These are phyloP conservation scores for Sebastes trivittatus DNA, from an alignment of 2,797 vertebrate species.

Conservation along the genomic window DNA sequence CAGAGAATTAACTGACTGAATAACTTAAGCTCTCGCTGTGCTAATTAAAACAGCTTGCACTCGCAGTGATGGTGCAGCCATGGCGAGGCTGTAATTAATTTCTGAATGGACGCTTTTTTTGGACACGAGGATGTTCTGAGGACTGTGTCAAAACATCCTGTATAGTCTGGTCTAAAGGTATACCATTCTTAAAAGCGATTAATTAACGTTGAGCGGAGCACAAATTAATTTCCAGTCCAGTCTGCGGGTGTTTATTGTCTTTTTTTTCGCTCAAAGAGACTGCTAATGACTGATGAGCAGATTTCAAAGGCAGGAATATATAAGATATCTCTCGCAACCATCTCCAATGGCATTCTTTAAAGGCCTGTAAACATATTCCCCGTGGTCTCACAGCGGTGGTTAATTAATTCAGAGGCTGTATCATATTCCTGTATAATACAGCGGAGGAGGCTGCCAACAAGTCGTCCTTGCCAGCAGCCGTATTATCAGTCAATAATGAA, in stretches of 20 bases:
- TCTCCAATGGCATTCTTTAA: constrained; percentile 15
- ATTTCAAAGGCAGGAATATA: constrained; percentile 4
- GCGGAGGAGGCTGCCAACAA: constrained; percentile 45
- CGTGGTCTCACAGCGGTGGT: constrained; percentile 8
- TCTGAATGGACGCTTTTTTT: constrained; percentile 67
- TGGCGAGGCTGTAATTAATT: constrained; percentile 75
- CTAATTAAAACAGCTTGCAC: constrained; percentile 79
- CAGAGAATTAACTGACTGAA: constrained; percentile 73
- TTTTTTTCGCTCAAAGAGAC: background rate
- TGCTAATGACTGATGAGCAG: constrained; percentile 11
- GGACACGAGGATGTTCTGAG: constrained; percentile 65
- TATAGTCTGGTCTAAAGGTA: constrained; percentile 39
- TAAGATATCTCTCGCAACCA: constrained; percentile 13
- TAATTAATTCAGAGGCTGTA: constrained; percentile 50
- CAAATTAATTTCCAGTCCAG: constrained; percentile 39
- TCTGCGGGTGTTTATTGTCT: constrained; percentile 42
- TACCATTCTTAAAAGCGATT: constrained; percentile 44
- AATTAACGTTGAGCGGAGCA: constrained; percentile 30
- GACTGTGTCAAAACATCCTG: constrained; percentile 64
- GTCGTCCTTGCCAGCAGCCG: constrained; percentile 55
- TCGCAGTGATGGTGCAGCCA: constrained; percentile 62
- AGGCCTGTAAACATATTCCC: constrained; percentile 32
- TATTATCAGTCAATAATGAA: constrained; percentile 64
- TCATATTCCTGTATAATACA: constrained; percentile 39
- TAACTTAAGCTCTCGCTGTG: constrained; percentile 71